Evolutionary conservation across 2,888 invertebrate genomes (phyloP).

Genomic region (Athetis lepigone): DNA sequence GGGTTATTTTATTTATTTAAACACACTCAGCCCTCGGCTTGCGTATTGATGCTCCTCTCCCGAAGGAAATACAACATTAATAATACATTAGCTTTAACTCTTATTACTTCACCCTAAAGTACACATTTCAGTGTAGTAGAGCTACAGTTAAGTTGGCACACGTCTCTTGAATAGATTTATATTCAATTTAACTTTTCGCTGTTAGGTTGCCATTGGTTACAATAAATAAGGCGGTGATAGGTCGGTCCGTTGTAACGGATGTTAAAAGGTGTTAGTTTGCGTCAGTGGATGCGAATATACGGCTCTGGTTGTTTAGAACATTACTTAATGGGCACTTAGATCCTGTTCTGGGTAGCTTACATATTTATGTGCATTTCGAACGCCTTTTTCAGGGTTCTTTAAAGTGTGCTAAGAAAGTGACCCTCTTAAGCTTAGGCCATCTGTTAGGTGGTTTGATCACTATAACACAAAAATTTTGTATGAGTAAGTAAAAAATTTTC

Average conservation of each 20-base stretch:
- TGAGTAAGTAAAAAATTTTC: too few species aligned
- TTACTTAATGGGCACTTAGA: conserved; percentile 47
- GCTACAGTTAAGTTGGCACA: conserved; percentile 31
- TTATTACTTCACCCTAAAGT: conserved; percentile 16
- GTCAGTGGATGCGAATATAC: conserved; percentile 16
- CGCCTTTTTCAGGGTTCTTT: background rate
- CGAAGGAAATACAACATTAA: conserved; percentile 24
- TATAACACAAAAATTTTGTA: too few species aligned
- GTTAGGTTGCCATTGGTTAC: conserved; percentile 70
- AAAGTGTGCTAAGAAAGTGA: background rate
- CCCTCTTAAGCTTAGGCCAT: too few species aligned
- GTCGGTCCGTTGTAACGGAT: conserved; percentile 44
- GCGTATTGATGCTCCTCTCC: conserved; percentile 68
- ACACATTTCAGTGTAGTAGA: background rate
- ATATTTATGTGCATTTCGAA: conserved; percentile 8
- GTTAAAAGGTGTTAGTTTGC: conserved; percentile 48
- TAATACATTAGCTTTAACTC: background rate
- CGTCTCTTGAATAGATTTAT: conserved; percentile 71
- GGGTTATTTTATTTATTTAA: conserved; percentile 77
- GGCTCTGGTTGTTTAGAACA: conserved; percentile 14
- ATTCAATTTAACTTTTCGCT: conserved; percentile 77
- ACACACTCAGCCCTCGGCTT: conserved; percentile 67
- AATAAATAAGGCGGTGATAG: conserved; percentile 66
- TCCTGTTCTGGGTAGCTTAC: conserved; percentile 30
- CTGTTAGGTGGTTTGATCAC: too few species aligned